Conservation (phyloP, 2,797 vertebrate genomes). For the Melanotaenia boesemani region DNA sequence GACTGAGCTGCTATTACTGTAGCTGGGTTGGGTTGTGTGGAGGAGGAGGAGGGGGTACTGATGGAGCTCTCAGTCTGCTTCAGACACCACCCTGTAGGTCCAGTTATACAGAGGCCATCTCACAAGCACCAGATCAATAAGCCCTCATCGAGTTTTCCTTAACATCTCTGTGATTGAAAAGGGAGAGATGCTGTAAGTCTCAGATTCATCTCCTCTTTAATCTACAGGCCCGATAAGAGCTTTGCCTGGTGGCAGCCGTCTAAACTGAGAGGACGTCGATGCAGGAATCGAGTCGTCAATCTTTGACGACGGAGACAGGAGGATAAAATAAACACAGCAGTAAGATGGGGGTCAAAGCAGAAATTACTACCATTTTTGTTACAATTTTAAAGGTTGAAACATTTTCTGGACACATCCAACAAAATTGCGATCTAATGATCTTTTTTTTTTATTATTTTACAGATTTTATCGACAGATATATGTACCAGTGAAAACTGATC, state of each 20-base stretch:
- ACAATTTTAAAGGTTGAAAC: neutral
- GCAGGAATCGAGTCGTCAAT: constrained; percentile 15
- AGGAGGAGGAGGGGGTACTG: constrained; percentile 29
- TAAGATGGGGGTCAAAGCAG: neutral
- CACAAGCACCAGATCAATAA: constrained; percentile 50
- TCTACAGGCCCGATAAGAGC: constrained; percentile 40
- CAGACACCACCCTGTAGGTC: constrained; percentile 17
- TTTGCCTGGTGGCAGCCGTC: constrained; percentile 8
- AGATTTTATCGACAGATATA: too few species aligned
- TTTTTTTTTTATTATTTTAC: too few species aligned
- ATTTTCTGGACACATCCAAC: too few species aligned
- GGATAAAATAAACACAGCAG: neutral
- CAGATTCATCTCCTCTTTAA: constrained; percentile 31
- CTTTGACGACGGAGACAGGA: neutral
- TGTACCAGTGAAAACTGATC: too few species aligned
- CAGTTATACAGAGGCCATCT: constrained; percentile 15
- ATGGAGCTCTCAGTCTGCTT: constrained; percentile 21
- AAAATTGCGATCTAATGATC: too few species aligned
- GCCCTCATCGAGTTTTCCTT: neutral
- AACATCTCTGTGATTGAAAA: constrained; percentile 32
- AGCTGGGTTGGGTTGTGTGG: neutral
- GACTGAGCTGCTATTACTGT: constrained; percentile 36
- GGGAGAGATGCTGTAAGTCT: constrained; percentile 20
- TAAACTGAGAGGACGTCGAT: constrained; percentile 10
- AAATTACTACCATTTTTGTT: neutral